Conservation (phyloP, 2,113 vertebrate species). For the Indicator indicator region DNA sequence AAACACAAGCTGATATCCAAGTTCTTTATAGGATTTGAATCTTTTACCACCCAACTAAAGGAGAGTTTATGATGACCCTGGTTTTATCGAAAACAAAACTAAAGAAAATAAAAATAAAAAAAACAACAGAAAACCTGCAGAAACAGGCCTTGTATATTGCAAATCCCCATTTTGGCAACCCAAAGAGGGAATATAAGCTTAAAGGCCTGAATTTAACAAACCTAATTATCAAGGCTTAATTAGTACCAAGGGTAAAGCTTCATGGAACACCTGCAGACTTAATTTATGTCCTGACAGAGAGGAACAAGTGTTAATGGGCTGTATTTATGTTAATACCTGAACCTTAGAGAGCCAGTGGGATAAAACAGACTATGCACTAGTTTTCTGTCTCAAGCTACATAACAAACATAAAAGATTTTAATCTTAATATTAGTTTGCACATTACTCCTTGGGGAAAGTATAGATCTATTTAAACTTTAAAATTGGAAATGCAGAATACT, state of each 20-base stretch:
- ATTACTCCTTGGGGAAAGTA: conserved; percentile 67
- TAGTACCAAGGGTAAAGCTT: conserved; percentile 99
- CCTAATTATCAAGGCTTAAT: conserved; percentile 99
- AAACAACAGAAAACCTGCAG: not conserved
- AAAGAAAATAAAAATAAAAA: not conserved
- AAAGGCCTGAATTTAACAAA: conserved; percentile 99
- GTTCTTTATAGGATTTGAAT: conserved; percentile 18
- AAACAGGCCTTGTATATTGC: conserved; percentile 54
- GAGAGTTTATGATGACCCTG: not conserved
- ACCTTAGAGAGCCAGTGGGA: conserved; percentile 80
- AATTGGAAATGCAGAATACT: conserved; percentile 43
- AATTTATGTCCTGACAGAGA: conserved; percentile 99
- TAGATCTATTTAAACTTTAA: conserved; percentile 68
- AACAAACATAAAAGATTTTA: conserved; percentile 79
- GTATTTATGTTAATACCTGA: conserved; percentile 99
- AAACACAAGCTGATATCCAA: conserved; percentile 19
- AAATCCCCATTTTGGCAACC: conserved; percentile 78
- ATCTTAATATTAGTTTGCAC: conserved; percentile 74
- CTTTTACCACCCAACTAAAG: not conserved
- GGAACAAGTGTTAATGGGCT: conserved; percentile 99
- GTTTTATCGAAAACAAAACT: conserved; percentile 5
- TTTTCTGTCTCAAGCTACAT: conserved; percentile 76
- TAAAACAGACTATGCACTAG: conserved; percentile 74
- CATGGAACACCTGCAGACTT: conserved; percentile 99
- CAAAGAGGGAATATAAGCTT: conserved; percentile 90